These are phyloP conservation scores for Ascaphus truei DNA, from an alignment of 2,113 vertebrate genomes.

Conservation along the genomic window DNA sequence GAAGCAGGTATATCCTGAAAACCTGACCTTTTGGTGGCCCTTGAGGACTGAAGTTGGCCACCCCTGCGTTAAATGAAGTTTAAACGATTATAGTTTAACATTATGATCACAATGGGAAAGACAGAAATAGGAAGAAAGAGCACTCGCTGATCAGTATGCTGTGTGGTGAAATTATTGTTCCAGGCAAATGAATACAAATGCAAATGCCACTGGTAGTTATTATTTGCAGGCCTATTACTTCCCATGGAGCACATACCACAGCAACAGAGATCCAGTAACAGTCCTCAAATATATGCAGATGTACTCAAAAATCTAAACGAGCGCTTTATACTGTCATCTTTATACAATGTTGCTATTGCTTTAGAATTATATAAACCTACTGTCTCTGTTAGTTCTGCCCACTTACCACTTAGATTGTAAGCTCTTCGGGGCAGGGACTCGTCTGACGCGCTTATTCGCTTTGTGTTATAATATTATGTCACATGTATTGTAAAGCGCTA, in stretches of 20 bases:
- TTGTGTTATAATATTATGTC: too few relatives aligned
- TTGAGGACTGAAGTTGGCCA: too few relatives aligned
- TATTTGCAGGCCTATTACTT: conserved; percentile 23
- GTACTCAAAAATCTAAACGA: not conserved
- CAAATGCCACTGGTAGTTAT: conserved; percentile 1
- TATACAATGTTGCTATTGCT: not conserved
- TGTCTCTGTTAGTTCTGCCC: too few relatives aligned
- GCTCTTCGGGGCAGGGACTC: too few relatives aligned
- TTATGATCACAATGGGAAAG: too few relatives aligned
- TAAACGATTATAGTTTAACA: too few relatives aligned
- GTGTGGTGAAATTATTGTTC: not conserved
- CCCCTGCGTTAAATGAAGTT: too few relatives aligned
- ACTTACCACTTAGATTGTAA: too few relatives aligned
- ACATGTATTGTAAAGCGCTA: too few relatives aligned
- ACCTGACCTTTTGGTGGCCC: too few relatives aligned
- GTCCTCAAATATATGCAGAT: conserved; percentile 11
- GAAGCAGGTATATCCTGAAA: too few relatives aligned
- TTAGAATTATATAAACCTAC: not conserved
- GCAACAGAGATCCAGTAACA: not conserved
- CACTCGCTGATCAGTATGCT: conserved; percentile 5
- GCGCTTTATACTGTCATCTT: not conserved
- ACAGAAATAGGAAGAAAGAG: not conserved
- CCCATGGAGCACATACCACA: conserved; percentile 11
- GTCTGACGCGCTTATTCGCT: too few relatives aligned
- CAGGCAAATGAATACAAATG: conserved; percentile 6